Base-by-base conservation (phyloP, 2,797 vertebrate genomes). In the Micrastur ruficollis region DNA sequence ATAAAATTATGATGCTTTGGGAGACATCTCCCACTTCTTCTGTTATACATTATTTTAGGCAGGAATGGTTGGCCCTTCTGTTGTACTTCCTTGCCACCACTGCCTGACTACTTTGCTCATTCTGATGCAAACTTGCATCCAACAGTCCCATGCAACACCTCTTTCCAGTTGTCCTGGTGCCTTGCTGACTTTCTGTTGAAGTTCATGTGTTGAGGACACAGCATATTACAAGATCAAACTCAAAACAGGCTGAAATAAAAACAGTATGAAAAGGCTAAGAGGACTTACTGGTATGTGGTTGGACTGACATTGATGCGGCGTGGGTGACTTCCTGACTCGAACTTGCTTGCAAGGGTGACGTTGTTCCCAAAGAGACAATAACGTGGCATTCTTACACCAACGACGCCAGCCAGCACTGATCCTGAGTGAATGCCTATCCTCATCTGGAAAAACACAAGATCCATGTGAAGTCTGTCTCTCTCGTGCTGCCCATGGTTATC, bases 311-410 rank as follows among this genome's bases (percentile, higher is more conserved):
- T 99, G 98, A 99, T 99, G 87, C 99, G 99, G 42, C 99, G 98
- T 4, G 99, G 99, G 89, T 99, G 99, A 96, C 99, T 99, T 94
- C 99, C 99, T 2, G 99, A 99, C 96, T 99, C 99, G 15, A 99
- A 99, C 97, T 99, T 99, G 98, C 99, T 99, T 79, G 99, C 99
- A 74, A 99, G 98, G 12, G 99, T 99, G 97, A 99, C 99, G 8
- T 99, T 99, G 98, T 99, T 99, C 88, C 99, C 99, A 75, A 99
- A 99, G 68, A 99, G 98, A 95, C 99, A 99, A 66, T 99, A 99
- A 46, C 99, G 98, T 2, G 99, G 99, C 99, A 99, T 99, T 97
- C 99, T 99, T 56, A 99, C 99, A 10, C 99, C 99, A 11, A 99
- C 99, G 4, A 99, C 99, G 0, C 99, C 99, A 2, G 99, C 99